A percentile compares a stretch with the other conserved stretches of the same genome.
These are phyloP conservation scores for Clanis bilineata DNA, from an alignment of 2,888 invertebrate species.

Conservation along the genomic window DNA sequence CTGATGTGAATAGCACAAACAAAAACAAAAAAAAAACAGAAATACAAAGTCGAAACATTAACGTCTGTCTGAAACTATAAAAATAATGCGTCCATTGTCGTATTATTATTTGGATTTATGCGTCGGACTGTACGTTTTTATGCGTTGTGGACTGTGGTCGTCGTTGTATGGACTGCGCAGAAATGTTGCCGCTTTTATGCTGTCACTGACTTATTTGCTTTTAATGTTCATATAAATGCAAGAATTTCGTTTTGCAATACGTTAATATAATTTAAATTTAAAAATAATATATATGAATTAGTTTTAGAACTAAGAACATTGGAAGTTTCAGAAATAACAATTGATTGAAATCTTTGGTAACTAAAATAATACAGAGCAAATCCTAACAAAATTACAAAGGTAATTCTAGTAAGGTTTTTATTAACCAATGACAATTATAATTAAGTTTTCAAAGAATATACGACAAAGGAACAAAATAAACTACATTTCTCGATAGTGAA, in stretches of 20 bases:
- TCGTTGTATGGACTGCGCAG: conserved; percentile 46
- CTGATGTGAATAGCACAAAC: background rate
- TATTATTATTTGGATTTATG: conserved; percentile 31
- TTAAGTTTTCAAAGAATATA: too few species aligned
- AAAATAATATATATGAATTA: background rate
- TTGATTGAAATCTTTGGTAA: too few species aligned
- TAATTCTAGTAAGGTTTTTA: too few species aligned
- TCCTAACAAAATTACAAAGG: too few species aligned
- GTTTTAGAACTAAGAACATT: too few species aligned
- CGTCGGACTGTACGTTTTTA: conserved; percentile 44
- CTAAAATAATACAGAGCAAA: too few species aligned
- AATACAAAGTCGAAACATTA: conserved; percentile 8
- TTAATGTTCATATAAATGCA: conserved; percentile 37
- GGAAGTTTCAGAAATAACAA: too few species aligned
- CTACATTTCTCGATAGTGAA: conserved; percentile 6
- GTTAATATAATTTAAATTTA: background rate
- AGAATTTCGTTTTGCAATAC: conserved; percentile 24
- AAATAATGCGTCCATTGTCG: conserved; percentile 21
- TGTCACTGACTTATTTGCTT: conserved; percentile 54
- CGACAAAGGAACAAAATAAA: too few species aligned
- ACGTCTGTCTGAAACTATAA: conserved; percentile 19
- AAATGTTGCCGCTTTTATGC: conserved; percentile 53
- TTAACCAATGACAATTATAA: too few species aligned
- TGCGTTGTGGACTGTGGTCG: conserved; percentile 36
- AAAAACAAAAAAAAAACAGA: conserved; percentile 4